Evolutionary conservation across 2,113 vertebrate species (phyloP).

Genomic region (Seriola aureovittata): DNA sequence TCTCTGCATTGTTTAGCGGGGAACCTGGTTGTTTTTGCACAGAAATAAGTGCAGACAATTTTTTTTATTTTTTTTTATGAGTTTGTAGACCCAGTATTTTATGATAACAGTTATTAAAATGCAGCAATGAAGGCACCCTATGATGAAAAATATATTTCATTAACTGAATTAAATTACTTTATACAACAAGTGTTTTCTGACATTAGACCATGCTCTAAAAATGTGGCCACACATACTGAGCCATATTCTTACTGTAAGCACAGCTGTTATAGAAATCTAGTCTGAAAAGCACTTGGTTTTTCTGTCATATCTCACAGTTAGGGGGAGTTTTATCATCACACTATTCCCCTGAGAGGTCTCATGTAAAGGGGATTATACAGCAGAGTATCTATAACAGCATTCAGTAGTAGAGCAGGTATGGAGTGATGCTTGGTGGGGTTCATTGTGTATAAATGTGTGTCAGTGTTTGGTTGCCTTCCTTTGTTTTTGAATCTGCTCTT

Average conservation of each 20-base stretch:
- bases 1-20: conserved; percentile 18
- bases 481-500: background rate
- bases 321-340: too few relatives aligned
- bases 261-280: too few relatives aligned
- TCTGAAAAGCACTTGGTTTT: too few relatives aligned
- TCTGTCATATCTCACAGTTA: too few relatives aligned
- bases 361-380: conserved; percentile 35
- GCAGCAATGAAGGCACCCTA: too few relatives aligned
- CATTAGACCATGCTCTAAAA: too few relatives aligned
- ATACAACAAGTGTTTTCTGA: too few relatives aligned
- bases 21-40: conserved; percentile 3
- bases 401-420: conserved; percentile 32
- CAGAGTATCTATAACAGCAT: conserved; percentile 55
- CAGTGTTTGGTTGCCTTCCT: background rate
- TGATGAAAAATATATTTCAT: background rate
- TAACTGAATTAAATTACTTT: too few relatives aligned
- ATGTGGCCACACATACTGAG: too few relatives aligned
- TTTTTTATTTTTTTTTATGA: background rate
- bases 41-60: background rate
- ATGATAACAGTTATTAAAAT: background rate
- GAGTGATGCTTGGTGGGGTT: conserved; percentile 25
- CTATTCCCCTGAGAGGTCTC: background rate
- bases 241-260: too few relatives aligned
- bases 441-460: conserved; percentile 9
- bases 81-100: background rate